Evolutionary conservation across 2,888 invertebrate genomes (phyloP).

Genomic region (Drosophila barbarae): DNA sequence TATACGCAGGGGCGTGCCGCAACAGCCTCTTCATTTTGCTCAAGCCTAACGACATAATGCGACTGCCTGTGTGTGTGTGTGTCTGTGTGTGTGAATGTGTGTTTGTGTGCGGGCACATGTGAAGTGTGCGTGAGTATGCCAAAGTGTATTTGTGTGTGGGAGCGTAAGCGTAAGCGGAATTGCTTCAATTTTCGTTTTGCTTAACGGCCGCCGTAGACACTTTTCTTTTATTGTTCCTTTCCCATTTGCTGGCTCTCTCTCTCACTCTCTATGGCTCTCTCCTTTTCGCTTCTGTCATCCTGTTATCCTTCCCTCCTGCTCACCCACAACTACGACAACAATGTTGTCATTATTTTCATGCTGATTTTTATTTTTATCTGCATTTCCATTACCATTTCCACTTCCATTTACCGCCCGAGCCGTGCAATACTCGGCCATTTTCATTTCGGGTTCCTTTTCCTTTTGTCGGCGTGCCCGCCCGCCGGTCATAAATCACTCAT

Average conservation of each 20-base stretch:
- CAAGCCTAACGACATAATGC: conserved; percentile 68
- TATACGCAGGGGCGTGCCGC: conserved; percentile 70
- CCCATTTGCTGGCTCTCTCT: conserved; percentile 41
- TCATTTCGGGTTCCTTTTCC: conserved; percentile 42
- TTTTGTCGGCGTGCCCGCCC: not conserved
- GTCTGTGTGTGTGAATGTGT: conserved; percentile 30
- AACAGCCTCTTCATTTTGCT: conserved; percentile 70
- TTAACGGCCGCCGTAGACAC: conserved; percentile 73
- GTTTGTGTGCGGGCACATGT: conserved; percentile 16
- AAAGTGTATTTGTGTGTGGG: conserved; percentile 35
- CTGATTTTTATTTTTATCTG: conserved; percentile 75
- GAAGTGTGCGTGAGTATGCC: conserved; percentile 14
- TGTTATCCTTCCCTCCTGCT: conserved; percentile 4
- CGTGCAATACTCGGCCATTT: conserved; percentile 31
- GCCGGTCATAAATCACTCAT: conserved; percentile 66
- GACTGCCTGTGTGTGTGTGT: conserved; percentile 21
- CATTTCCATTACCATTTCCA: conserved; percentile 73
- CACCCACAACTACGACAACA: conserved; percentile 36
- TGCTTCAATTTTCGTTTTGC: conserved; percentile 76
- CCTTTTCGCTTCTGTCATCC: conserved; percentile 26
- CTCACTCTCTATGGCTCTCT: not conserved
- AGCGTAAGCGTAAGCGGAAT: conserved; percentile 59
- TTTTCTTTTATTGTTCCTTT: conserved; percentile 73
- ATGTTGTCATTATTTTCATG: conserved; percentile 73
- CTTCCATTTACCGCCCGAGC: conserved; percentile 30